phyloP scores from a whole-genome alignment of 2,888 invertebrate genomes.

The Dinocampus coccinellae region DNA sequence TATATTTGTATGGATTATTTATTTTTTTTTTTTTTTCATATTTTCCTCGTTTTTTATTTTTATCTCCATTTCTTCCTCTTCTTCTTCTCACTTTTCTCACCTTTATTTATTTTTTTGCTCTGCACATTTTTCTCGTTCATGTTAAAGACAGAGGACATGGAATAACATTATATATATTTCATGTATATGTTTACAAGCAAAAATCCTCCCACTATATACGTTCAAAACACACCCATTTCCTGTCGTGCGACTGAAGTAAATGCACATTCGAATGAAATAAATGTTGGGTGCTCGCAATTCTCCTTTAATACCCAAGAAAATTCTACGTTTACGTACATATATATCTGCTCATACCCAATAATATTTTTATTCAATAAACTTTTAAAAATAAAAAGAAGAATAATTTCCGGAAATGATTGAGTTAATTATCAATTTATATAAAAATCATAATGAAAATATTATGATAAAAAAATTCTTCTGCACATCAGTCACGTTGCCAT shows the following conservation, averaged over 20 bases:
- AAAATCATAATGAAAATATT: not conserved
- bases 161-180: not conserved
- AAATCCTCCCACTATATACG: slow-evolving; percentile 32
- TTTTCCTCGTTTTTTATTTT: too few species aligned
- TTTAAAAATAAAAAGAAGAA: not conserved
- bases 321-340: not conserved
- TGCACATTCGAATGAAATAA: slow-evolving; percentile 18
- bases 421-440: not conserved
- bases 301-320: not conserved
- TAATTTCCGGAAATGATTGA: not conserved
- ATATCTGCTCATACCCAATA: too few species aligned
- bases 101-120: slow-evolving; percentile 6
- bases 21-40: too few species aligned
- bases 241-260: slow-evolving; percentile 34
- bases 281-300: not conserved
- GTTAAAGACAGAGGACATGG: slow-evolving; percentile 35
- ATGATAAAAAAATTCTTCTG: too few species aligned
- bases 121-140: not conserved
- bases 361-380: not conserved
- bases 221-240: slow-evolving; percentile 44
- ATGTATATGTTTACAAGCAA: not conserved
- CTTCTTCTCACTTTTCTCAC: not conserved
- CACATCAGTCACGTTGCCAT: too few species aligned
- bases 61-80: not conserved
- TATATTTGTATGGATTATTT: too few species aligned